Percentiles rank a stretch among this genome's conserved stretches.
Conservation (phyloP, 1,140 invertebrate species). For the Homalodisca vitripennis region DNA sequence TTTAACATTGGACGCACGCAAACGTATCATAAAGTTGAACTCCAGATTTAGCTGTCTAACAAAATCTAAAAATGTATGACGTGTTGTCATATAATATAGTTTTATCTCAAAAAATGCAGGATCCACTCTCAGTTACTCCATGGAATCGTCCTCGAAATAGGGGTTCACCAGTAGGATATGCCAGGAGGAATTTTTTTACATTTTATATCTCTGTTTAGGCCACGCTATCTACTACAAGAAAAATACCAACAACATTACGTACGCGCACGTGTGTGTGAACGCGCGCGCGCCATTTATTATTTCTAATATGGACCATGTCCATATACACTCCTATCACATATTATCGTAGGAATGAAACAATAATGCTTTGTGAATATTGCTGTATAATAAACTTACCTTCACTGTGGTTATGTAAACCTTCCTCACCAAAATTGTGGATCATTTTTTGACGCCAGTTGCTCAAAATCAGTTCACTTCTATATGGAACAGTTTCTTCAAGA, state of each 20-base stretch:
- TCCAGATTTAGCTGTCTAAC: too few species aligned
- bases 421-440: constrained; percentile 9
- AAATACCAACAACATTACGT: not conserved
- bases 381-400: constrained; percentile 3
- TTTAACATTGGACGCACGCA: too few species aligned
- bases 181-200: too few species aligned
- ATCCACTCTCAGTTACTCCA: too few species aligned
- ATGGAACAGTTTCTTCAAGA: not conserved
- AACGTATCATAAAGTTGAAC: too few species aligned
- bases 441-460: constrained; percentile 5
- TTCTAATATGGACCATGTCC: not conserved
- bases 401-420: constrained; percentile 7
- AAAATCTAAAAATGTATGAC: too few species aligned
- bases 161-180: too few species aligned
- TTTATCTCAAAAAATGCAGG: too few species aligned
- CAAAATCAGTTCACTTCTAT: not conserved
- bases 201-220: not conserved
- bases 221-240: not conserved
- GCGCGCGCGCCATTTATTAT: not conserved
- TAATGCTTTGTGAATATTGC: too few species aligned
- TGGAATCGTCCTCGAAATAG: too few species aligned
- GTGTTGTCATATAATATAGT: too few species aligned
- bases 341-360: not conserved
- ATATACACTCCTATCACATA: not conserved
- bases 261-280: not conserved